Base-by-base conservation (phyloP, 1,140 invertebrate genomes). In the Drosophila azteca region DNA sequence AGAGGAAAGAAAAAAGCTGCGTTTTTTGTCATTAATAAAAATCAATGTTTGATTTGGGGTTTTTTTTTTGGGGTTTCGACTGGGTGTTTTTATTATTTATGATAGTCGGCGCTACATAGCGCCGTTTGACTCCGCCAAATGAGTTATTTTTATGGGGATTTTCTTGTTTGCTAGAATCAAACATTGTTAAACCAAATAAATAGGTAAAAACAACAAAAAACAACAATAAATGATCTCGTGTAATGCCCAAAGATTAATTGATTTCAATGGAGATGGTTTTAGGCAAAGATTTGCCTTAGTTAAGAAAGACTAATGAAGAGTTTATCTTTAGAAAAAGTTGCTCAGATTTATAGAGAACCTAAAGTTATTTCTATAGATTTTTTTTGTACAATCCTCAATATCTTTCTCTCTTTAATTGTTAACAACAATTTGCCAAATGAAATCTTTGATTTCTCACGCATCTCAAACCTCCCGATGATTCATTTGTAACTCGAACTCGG, bases 31-130 rank as follows among this genome's bases (percentile, higher is more conserved):
- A 88, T 87, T 85, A 85, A 87, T 87, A 78, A 85, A 81, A 70
- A 78, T 73, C 49, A 63, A 61, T 50, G 58, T 65, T 83, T 54
- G 26, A 58, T 31, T 65, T 75, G 11, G 35, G 11, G 35, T 64
- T 59, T 65, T 55, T 61, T 67, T 17, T 43, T 61, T 67, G 17
- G 35, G 20, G 17, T 66, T 46, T 52, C 35, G 48, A 29, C 67
- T 69, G 35, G 69, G 82, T 85, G 82, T 87, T 85, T 85, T 61
- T 82, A 75, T 85, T 87, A 85, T 85, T 85, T 87, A 85, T 88
- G 74, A 78, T 79, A 68, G 63, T 66, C 72, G 82, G 77, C 64
- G 82, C 77, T 75, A 77, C 51, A 77, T 58, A 84, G 68, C 81
- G 73, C 68, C 68, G 64, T 75, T 62, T 60, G 68, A 71, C 31